A percentile compares a stretch with the other conserved stretches of the same genome.
Evolutionary conservation across 1,140 invertebrate genomes (phyloP).

Genomic region (Dendrolimus punctatus): DNA sequence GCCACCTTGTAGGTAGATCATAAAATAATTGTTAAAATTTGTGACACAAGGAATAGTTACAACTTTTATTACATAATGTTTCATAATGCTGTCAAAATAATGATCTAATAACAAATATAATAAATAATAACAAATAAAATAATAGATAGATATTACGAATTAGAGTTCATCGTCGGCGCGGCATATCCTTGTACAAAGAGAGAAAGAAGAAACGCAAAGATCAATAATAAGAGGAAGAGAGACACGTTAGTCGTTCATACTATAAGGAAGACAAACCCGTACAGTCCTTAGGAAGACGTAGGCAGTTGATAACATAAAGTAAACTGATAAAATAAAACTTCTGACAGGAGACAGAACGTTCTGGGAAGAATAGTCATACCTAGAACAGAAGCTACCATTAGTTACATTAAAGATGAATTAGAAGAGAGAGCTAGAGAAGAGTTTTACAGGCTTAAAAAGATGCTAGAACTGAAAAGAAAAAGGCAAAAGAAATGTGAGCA

Average conservation of each 20-base stretch:
- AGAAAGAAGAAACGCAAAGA: too few relatives aligned
- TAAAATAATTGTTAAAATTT: too few relatives aligned
- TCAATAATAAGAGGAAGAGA: neutral
- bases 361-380: constrained; percentile 89
- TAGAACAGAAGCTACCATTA: constrained; percentile 79
- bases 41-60: too few relatives aligned
- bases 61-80: too few relatives aligned
- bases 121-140: too few relatives aligned
- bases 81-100: too few relatives aligned
- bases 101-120: too few relatives aligned
- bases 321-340: constrained; percentile 19
- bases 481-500: constrained; percentile 10
- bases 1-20: too few relatives aligned
- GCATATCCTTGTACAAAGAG: constrained; percentile 2
- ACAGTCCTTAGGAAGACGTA: constrained; percentile 36
- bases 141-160: neutral
- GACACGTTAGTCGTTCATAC: neutral
- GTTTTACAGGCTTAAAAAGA: constrained; percentile 86
- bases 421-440: constrained; percentile 90
- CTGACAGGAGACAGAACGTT: constrained; percentile 83
- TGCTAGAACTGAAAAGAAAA: constrained; percentile 76
- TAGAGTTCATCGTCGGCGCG: constrained; percentile 27
- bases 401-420: constrained; percentile 84
- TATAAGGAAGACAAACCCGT: constrained; percentile 8
- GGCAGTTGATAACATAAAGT: constrained; percentile 16